Evolutionary conservation across 2,888 invertebrate species (phyloP).

Genomic region (Meganola albula): DNA sequence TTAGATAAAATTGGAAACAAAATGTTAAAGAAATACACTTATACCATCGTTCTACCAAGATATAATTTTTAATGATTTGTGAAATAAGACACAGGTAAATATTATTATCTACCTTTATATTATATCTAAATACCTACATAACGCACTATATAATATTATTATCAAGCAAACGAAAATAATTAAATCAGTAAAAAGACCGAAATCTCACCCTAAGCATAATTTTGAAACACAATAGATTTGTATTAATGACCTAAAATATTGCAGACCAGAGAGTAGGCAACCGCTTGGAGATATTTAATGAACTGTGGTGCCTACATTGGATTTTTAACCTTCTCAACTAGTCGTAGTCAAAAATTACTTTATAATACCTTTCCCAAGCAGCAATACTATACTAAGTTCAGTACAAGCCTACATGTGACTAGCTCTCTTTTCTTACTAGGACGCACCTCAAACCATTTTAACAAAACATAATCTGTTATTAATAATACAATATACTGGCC

Average conservation of each 20-base stretch:
- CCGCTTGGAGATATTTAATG: too few species aligned
- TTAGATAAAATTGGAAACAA: slow-evolving; percentile 47
- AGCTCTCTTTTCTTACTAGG: too few species aligned
- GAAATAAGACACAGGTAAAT: too few species aligned
- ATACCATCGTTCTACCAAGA: not conserved
- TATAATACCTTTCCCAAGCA: not conserved
- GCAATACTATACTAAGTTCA: not conserved
- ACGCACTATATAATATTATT: slow-evolving; percentile 23
- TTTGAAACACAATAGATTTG: too few species aligned
- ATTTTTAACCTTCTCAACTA: not conserved
- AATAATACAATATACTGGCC: not conserved
- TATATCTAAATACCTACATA: too few species aligned
- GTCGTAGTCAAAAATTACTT: not conserved
- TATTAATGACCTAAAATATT: too few species aligned
- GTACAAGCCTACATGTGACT: not conserved
- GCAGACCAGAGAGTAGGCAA: too few species aligned
- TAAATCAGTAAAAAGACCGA: too few species aligned
- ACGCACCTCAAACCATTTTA: not conserved
- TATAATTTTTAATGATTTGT: slow-evolving; percentile 20
- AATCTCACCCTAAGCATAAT: too few species aligned
- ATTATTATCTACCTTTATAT: too few species aligned
- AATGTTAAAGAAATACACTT: slow-evolving; percentile 33
- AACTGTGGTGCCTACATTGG: slow-evolving; percentile 10
- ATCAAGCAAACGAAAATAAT: slow-evolving; percentile 21
- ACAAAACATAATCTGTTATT: not conserved